Evolutionary conservation across 2,113 vertebrate genomes (phyloP), one percentile per base, ranked within the genome.

Genomic region (Rostratula benghalensis): DNA sequence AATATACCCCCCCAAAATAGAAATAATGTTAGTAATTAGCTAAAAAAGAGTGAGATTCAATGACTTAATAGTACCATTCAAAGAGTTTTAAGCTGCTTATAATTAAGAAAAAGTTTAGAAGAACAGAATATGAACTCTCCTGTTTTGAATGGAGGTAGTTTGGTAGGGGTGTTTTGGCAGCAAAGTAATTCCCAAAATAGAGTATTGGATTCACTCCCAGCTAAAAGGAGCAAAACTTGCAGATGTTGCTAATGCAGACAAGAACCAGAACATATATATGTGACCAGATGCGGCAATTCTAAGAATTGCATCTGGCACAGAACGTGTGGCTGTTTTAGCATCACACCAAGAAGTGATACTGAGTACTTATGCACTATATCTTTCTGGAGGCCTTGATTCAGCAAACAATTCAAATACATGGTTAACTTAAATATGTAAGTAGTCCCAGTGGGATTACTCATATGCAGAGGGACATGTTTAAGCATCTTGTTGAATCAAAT

Each of bases 21-120:
- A 96, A 92, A 96, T 96, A 96, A 96, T 95, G 83, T 54, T 92
- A 96, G 96, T 96, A 96, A 96, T 97, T 96, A 95, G 61, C 83
- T 82, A 91, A 96, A 95, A 93, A 89, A 89, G 39, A 86, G 65
- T 81, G 95, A 94, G 46, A 87, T 95, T 91, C 87, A 96, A 95
- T 85, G 80, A 79, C 57, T 96, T 87, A 94, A 95, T 96, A 94
- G 91, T 83, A 84, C 83, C 83, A 97, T 95, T 96, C 94, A 96
- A 79, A 94, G 69, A 95, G 74, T 91, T 95, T 94, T 87, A 94
- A 92, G 89, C 92, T 93, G 61, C 79, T 96, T 92, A 91, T 94
- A 94, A 95, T 95, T 87, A 94, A 94, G 89, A 85, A 96, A 96
- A 94, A 94, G 83, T 96, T 96, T 65, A 95, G 77, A 96, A 95